Evolutionary conservation across 64 coral and sea anemone species (phyloP).

Genomic region (Pocillopora damicornis): DNA sequence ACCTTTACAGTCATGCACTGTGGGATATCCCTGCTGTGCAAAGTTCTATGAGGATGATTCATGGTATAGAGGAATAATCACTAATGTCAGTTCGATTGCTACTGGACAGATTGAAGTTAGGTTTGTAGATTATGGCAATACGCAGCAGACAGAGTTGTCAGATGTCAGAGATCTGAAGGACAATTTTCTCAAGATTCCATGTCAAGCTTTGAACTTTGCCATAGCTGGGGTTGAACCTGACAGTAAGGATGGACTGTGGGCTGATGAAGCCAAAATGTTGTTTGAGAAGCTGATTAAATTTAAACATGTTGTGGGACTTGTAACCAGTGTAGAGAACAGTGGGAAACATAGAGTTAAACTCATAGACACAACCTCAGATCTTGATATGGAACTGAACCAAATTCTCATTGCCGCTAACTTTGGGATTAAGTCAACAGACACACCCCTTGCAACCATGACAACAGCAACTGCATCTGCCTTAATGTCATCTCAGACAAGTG

Average conservation of each 20-base stretch:
- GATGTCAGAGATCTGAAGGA: conserved; percentile 74
- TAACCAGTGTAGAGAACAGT: conserved; percentile 42
- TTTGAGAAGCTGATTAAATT: conserved; percentile 75
- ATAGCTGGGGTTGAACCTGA: conserved; percentile 65
- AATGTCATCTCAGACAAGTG: background rate
- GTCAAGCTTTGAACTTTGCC: conserved; percentile 68
- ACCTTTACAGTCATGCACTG: conserved; percentile 61
- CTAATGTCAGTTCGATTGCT: conserved; percentile 42
- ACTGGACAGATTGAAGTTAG: conserved; percentile 70
- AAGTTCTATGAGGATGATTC: conserved; percentile 58
- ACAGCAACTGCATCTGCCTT: background rate
- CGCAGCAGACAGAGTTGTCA: conserved; percentile 61
- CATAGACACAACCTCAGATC: conserved; percentile 83
- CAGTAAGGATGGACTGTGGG: conserved; percentile 55
- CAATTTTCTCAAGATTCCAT: conserved; percentile 53
- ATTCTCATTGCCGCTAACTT: conserved; percentile 84
- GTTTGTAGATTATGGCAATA: conserved; percentile 96
- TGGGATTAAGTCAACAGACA: conserved; percentile 50
- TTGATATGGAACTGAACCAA: conserved; percentile 73
- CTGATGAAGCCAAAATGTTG: conserved; percentile 52
- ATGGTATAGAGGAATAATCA: conserved; percentile 73
- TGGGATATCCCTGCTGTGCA: conserved; percentile 65
- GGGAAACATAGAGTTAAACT: conserved; percentile 76
- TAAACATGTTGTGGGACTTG: conserved; percentile 82
- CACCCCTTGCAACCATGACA: background rate